Percentiles rank a stretch among this genome's conserved stretches.
phyloP scores from a whole-genome alignment of 2,797 vertebrate genomes.

The Spatula versicolor region DNA sequence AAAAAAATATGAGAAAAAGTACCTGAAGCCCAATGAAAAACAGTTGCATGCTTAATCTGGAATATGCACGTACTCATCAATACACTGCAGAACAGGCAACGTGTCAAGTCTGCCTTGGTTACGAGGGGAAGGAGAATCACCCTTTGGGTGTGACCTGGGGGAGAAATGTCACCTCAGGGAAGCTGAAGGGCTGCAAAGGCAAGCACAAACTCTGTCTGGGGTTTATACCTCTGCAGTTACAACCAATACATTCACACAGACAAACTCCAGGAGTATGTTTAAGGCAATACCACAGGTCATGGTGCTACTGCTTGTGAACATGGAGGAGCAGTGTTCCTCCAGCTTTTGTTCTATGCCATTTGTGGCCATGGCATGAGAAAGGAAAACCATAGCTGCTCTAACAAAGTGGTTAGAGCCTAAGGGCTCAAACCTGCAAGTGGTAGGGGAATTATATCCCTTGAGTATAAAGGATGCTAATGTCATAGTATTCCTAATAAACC shows the following conservation, averaged over 20 bases:
- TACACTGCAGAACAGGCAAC: not conserved
- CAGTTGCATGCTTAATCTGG: accelerated
- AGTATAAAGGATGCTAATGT: conserved; percentile 50
- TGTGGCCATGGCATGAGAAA: not conserved
- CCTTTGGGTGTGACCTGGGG: not conserved
- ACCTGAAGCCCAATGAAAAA: not conserved
- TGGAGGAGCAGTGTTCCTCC: not conserved
- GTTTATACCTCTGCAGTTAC: not conserved
- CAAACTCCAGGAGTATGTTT: not conserved
- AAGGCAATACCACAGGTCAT: not conserved
- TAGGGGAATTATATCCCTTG: conserved; percentile 17
- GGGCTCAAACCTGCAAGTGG: conserved; percentile 55
- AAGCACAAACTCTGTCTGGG: not conserved
- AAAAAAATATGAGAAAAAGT: not conserved
- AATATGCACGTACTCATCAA: not conserved
- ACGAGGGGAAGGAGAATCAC: not conserved
- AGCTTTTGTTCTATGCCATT: not conserved
- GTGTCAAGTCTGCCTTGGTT: not conserved
- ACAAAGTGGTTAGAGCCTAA: conserved; percentile 35
- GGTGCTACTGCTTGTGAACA: not conserved
- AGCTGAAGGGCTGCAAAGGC: not conserved
- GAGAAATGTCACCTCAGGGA: not conserved
- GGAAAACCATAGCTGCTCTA: not conserved
- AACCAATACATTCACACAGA: not conserved
- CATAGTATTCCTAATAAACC: conserved; percentile 23